Conservation (phyloP, 2,113 vertebrate genomes). For the Laterallus jamaicensis region DNA sequence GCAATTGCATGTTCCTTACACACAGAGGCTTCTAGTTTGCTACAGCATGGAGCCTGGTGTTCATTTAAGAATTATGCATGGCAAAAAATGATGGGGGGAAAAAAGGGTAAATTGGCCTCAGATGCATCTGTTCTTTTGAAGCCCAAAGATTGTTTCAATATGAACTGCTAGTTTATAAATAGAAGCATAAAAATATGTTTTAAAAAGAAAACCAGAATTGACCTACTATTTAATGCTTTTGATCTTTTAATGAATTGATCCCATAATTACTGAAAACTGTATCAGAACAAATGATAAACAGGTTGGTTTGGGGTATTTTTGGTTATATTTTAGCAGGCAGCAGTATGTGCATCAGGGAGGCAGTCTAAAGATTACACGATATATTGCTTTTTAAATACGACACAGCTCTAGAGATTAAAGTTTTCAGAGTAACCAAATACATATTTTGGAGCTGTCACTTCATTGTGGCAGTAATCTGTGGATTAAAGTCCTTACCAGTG, state of each 20-base stretch:
- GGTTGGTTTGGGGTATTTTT: not conserved
- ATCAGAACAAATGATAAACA: constrained; percentile 12
- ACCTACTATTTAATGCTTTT: constrained; percentile 28
- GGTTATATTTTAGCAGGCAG: not conserved
- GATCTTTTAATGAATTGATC: constrained; percentile 42
- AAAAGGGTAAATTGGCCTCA: not conserved
- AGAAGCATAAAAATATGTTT: not conserved
- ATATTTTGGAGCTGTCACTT: not conserved
- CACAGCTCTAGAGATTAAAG: not conserved
- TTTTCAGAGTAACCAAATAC: not conserved
- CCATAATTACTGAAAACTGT: constrained; percentile 9
- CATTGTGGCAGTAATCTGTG: not conserved
- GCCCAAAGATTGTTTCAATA: not conserved
- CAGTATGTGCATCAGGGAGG: not conserved
- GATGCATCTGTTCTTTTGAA: not conserved
- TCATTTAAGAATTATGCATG: not conserved
- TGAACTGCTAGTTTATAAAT: constrained; percentile 30
- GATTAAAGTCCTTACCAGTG: not conserved
- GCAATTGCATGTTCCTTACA: not conserved
- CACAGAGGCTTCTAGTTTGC: not conserved
- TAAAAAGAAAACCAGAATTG: not conserved
- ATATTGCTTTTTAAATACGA: not conserved
- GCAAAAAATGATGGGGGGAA: not conserved
- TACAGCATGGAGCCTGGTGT: not conserved
- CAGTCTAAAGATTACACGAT: not conserved